Base-by-base conservation (phyloP, 1,140 invertebrate species). In the Drosophila nigrodunni region DNA sequence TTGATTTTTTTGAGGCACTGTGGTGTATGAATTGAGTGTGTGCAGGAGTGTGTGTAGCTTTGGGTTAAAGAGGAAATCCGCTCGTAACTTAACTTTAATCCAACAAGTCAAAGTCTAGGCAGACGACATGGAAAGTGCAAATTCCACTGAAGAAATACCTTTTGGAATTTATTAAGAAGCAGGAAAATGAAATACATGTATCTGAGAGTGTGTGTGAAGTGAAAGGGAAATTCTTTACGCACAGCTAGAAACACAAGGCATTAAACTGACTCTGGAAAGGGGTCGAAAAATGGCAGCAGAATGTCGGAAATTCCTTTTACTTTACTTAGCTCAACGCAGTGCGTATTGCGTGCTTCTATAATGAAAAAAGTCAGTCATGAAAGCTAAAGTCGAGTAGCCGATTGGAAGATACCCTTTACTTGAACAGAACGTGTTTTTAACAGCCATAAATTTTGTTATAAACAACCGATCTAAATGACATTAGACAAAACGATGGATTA, bases 1-100 rank as follows among this genome's bases (percentile, higher is more conserved):
- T 70, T 76, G 80, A 86, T 86, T 86, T 85, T 76, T 46, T 61
- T 47, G 60, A 69, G n/a, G 18, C 78, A 80, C 18, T 73, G 74
- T 78, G 41, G 58, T 54, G 73, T 78, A 39, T 39, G 47, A 55
- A 35, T 35, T 64, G 47, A 37, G 43, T 41, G 21, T 2, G 7
- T 54, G 9, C 4, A 9, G 11, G 18, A 10, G 41, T 11, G n/a
- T 52, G 30, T 35, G 50, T 52, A 52, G 34, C 50, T 52, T 52
- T 35, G 34, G 54, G 46, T 62, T 50, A 60, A 55, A 74, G 41
- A 9, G 50, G 50, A 57, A 80, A 74, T 74, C 62, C 62, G 60
- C 43, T 41, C 41, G 50, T 50, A 61, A 61, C 47, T 61, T 58
- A 39, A 78, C 55, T 75, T 64, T 61, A 72, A 82, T 82, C 59